Evolutionary conservation across 2,888 invertebrate genomes (phyloP).

Genomic region (Sphaerophoria taeniata): DNA sequence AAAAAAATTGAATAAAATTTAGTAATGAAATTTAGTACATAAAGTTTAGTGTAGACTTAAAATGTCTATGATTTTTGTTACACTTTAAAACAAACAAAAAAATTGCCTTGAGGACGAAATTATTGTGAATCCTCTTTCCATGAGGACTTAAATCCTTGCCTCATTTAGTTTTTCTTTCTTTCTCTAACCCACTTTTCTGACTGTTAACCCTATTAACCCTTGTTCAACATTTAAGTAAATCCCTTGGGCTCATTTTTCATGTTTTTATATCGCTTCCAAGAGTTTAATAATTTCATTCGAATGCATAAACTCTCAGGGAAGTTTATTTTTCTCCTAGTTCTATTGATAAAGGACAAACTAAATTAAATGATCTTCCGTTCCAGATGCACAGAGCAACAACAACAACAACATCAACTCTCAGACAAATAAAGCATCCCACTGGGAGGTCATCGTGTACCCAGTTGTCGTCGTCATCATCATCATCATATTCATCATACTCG

Average conservation of each 20-base stretch:
- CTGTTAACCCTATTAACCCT: too few species aligned
- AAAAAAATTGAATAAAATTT: neutral
- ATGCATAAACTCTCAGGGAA: neutral
- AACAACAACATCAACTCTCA: neutral
- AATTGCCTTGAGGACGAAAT: too few species aligned
- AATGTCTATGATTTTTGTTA: too few species aligned
- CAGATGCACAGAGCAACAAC: neutral
- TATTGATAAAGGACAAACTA: neutral
- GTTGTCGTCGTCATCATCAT: conserved; percentile 6
- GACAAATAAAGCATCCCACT: conserved; percentile 49
- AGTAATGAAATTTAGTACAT: neutral
- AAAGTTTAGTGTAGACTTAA: neutral
- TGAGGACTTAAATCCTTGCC: too few species aligned
- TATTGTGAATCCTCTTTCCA: too few species aligned
- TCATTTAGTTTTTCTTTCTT: too few species aligned
- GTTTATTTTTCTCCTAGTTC: too few species aligned
- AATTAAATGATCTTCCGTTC: conserved; percentile 37
- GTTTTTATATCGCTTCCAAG: too few species aligned
- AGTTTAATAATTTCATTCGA: neutral
- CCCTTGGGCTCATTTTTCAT: conserved; percentile 13
- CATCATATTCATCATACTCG: conserved; percentile 43
- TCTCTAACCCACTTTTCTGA: too few species aligned
- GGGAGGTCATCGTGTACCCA: conserved; percentile 34
- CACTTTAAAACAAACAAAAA: too few species aligned
- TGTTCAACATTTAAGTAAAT: neutral